phyloP scores from a whole-genome alignment of 2,797 vertebrate species.

The Lutjanus campechanus region DNA sequence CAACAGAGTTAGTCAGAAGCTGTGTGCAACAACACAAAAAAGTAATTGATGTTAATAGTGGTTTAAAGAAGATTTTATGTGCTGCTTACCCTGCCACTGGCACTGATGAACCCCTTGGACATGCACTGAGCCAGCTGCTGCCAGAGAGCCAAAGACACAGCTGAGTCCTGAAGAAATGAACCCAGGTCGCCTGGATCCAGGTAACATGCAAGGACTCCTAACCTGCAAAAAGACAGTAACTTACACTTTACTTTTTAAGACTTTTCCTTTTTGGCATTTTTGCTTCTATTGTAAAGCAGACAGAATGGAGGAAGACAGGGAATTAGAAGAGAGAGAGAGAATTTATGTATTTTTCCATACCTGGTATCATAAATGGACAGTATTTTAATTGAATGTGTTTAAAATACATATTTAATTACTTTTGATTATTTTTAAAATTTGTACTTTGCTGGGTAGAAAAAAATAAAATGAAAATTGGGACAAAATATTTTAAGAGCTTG shows the following conservation, averaged over 20 bases:
- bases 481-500: too few relatives aligned
- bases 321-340: background rate
- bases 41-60: background rate
- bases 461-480: too few relatives aligned
- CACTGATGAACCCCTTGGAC: conserved; percentile 86
- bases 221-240: conserved; percentile 74
- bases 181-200: conserved; percentile 88
- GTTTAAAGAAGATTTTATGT: background rate
- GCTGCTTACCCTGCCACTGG: conserved; percentile 85
- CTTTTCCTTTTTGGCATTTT: background rate
- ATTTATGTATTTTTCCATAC: background rate
- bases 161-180: conserved; percentile 80
- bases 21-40: conserved; percentile 3
- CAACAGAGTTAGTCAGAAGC: conserved; percentile 28
- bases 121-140: conserved; percentile 89
- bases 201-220: conserved; percentile 90
- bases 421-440: too few relatives aligned
- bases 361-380: background rate
- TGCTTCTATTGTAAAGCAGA: background rate
- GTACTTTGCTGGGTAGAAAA: too few relatives aligned
- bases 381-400: too few relatives aligned
- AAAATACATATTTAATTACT: too few relatives aligned
- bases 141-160: conserved; percentile 84
- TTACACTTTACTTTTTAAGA: background rate
- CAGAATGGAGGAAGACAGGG: background rate